Conservation (phyloP, 2,113 vertebrate genomes). For the Rhizomys pruinosus region DNA sequence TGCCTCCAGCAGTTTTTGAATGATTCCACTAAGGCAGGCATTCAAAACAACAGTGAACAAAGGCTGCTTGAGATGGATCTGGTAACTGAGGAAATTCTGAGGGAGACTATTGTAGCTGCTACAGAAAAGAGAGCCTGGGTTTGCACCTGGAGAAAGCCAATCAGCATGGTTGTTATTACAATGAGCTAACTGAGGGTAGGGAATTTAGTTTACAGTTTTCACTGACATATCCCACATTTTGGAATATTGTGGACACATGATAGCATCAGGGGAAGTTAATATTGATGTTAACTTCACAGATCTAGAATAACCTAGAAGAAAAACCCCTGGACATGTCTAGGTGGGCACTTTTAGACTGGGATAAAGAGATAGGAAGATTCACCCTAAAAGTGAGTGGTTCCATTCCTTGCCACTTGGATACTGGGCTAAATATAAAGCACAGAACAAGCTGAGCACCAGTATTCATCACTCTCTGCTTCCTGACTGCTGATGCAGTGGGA, state of each 20-base stretch:
- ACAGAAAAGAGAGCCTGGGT: background rate
- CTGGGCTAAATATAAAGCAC: background rate
- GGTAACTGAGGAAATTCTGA: background rate
- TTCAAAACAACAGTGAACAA: background rate
- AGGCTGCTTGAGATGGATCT: too few relatives aligned
- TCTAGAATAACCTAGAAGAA: background rate
- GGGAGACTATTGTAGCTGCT: background rate
- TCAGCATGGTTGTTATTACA: background rate
- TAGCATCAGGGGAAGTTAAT: too few relatives aligned
- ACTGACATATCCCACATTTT: background rate
- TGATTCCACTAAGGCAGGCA: background rate
- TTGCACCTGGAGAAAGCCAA: background rate
- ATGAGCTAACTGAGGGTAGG: background rate
- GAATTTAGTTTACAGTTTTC: background rate
- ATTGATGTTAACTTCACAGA: background rate
- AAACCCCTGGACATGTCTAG: background rate
- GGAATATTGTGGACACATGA: background rate
- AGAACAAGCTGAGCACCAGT: background rate
- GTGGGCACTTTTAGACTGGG: background rate
- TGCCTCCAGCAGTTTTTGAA: background rate
- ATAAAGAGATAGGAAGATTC: background rate
- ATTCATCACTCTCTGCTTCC: background rate
- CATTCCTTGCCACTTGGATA: background rate
- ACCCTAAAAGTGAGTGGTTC: background rate
- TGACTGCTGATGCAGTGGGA: background rate